phyloP scores from a whole-genome alignment of 2,113 vertebrate genomes.

The Sebastes fasciatus region DNA sequence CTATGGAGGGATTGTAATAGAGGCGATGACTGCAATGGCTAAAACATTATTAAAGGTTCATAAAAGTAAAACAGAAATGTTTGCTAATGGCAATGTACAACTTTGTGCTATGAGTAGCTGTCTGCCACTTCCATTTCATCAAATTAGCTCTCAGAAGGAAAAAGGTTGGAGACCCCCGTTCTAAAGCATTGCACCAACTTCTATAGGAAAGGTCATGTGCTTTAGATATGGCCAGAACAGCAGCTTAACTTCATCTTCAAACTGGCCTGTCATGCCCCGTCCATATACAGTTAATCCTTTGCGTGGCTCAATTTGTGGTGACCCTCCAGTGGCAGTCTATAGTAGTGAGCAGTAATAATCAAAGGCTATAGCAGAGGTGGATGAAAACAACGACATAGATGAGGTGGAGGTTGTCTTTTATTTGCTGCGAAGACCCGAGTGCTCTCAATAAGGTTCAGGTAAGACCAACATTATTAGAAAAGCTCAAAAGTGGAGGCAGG shows the following conservation, averaged over 20 bases:
- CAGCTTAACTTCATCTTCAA: slow-evolving; percentile 22
- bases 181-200: slow-evolving; percentile 1
- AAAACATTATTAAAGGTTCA: too few species aligned
- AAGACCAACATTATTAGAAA: slow-evolving; percentile 83
- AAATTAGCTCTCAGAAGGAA: too few species aligned
- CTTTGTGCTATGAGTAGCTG: too few species aligned
- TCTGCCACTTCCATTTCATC: too few species aligned
- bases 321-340: slow-evolving; percentile 60
- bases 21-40: too few species aligned
- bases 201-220: neutral
- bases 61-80: too few species aligned
- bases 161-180: too few species aligned
- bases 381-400: slow-evolving; percentile 59
- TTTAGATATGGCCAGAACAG: neutral
- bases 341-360: slow-evolving; percentile 68
- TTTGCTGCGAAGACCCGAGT: slow-evolving; percentile 73
- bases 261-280: slow-evolving; percentile 24
- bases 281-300: slow-evolving; percentile 59
- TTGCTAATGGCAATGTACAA: too few species aligned
- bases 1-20: too few species aligned
- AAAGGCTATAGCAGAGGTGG: slow-evolving; percentile 55
- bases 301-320: slow-evolving; percentile 54
- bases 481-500: slow-evolving; percentile 65
- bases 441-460: slow-evolving; percentile 77
- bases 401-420: slow-evolving; percentile 71